Base-by-base conservation (phyloP, 2,888 invertebrate species). In the Rhimphoctona megacephalus region DNA sequence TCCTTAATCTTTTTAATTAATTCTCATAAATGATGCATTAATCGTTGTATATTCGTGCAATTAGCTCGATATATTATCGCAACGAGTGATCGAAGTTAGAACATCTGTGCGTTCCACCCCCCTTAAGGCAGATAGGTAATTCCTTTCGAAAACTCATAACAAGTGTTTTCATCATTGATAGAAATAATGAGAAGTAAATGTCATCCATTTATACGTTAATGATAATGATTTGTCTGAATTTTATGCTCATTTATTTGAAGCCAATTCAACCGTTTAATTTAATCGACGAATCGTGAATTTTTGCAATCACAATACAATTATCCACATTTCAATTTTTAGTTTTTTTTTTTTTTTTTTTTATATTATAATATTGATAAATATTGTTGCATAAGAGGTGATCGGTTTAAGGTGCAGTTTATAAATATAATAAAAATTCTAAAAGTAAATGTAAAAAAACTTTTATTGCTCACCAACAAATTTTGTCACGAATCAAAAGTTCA, bases 161-260 rank as follows among this genome's bases (percentile, higher is more conserved):
- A 14, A 30, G 61, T 61, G 14, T 61, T 61, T 74, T 74, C 61
- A 64, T 80, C 74, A 49, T 49, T 17, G 5, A n/a, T 7, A 19
- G 7, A 49, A 19, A 49, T n/a, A n/a, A 49, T n/a, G 19, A 49
- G 49, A 49, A 49, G n/a, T 49, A 49, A 49, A 49, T 49, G 49
- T 49, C 49, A 49, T n/a, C n/a, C 5, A 19, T 49, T 19, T 7
- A 7, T n/a, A 49, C 19, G n/a, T 7, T 3, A 49, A 19, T 7
- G 19, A 49, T n/a, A n/a, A 7, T 49, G 1, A 49, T 49, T n/a
- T 6, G 49, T 7, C n/a, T 0, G 19, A 49, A 6, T 19, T 49
- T n/a, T 19, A n/a, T 43, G 19, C 49, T 49, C 49, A 7, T 49
- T 6, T n/a, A 49, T n/a, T 49, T 6, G 19, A n/a, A 49, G 49